Percentiles rank a stretch among this genome's conserved stretches.
phyloP scores from a whole-genome alignment of 1,140 invertebrate species.

The Lycorma delicatula region DNA sequence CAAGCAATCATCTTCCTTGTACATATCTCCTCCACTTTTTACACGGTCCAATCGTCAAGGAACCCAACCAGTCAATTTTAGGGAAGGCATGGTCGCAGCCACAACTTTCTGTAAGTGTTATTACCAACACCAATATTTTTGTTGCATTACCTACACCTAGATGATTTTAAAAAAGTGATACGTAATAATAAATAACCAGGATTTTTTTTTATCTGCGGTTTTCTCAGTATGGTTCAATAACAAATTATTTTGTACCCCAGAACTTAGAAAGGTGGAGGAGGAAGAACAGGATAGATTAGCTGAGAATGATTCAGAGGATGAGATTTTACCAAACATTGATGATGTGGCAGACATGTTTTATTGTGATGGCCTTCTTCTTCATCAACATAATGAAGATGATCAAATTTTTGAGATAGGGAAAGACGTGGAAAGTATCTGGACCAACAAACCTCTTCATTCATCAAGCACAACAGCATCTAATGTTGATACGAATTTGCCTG shows the following conservation, averaged over 20 bases:
- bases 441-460: background rate
- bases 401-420: background rate
- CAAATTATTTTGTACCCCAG: background rate
- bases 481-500: background rate
- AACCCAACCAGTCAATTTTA: too few relatives aligned
- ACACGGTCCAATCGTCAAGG: too few relatives aligned
- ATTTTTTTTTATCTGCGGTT: too few relatives aligned
- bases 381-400: background rate
- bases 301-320: background rate
- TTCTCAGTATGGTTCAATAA: too few relatives aligned
- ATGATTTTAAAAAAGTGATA: too few relatives aligned
- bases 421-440: background rate
- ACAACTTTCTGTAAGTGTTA: too few relatives aligned
- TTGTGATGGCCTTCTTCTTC: background rate
- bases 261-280: background rate
- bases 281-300: background rate
- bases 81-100: too few relatives aligned
- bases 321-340: background rate
- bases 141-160: too few relatives aligned
- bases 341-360: constrained; percentile 1
- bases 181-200: too few relatives aligned
- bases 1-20: too few relatives aligned
- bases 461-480: background rate
- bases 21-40: too few relatives aligned
- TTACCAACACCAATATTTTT: too few relatives aligned